Percentiles rank a stretch among this genome's conserved stretches.
Evolutionary conservation across 2,888 invertebrate genomes (phyloP).

Genomic region (Drosophila histrio): DNA sequence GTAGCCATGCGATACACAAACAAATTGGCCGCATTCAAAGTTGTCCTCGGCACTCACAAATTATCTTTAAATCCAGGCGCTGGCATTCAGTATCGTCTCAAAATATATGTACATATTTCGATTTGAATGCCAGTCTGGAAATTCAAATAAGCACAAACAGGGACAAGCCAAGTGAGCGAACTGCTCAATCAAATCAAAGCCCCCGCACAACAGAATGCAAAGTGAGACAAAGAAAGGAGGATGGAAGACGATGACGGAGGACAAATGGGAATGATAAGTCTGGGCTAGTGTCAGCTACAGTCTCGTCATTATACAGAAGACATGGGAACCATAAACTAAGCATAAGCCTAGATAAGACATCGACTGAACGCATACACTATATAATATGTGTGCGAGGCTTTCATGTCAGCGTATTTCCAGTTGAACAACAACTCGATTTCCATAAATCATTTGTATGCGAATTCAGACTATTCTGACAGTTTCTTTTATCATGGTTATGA

Average conservation of each 20-base stretch:
- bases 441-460: slow-evolving; percentile 16
- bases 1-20: slow-evolving; percentile 25
- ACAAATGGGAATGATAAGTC: slow-evolving; percentile 13
- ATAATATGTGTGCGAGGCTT: background rate
- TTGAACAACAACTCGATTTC: background rate
- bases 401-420: background rate
- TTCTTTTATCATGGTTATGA: background rate
- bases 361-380: slow-evolving; percentile 24
- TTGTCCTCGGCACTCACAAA: slow-evolving; percentile 49
- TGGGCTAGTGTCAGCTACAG: slow-evolving; percentile 53
- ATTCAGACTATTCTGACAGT: background rate
- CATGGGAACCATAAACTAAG: slow-evolving; percentile 12
- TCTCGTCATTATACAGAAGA: slow-evolving; percentile 36
- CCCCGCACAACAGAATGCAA: slow-evolving; percentile 53
- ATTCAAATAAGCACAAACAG: slow-evolving; percentile 63
- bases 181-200: slow-evolving; percentile 74
- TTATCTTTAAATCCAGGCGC: slow-evolving; percentile 50
- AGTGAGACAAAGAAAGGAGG: slow-evolving; percentile 61
- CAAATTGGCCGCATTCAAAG: slow-evolving; percentile 50
- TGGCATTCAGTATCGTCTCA: slow-evolving; percentile 16
- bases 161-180: slow-evolving; percentile 40
- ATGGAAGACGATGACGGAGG: background rate
- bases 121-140: slow-evolving; percentile 42
- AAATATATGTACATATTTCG: slow-evolving; percentile 35
- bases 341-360: slow-evolving; percentile 47